Evolutionary conservation across 2,888 invertebrate species (phyloP).

Genomic region (Sminthurinus aureus): DNA sequence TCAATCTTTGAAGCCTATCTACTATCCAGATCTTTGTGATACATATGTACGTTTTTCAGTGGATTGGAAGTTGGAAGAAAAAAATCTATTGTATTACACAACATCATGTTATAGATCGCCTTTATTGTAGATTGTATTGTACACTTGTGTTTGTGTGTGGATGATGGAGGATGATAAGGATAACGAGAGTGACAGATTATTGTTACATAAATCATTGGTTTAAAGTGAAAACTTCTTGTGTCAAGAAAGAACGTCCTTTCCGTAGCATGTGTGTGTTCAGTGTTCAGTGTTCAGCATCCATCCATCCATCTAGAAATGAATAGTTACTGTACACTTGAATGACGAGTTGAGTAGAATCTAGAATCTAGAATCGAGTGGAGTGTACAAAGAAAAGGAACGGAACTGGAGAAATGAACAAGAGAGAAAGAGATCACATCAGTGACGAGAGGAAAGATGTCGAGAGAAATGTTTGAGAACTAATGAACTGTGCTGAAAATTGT

Average conservation of each 20-base stretch:
- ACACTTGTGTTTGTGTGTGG: neutral
- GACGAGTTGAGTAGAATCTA: no score
- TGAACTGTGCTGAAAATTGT: slow-evolving; percentile 22
- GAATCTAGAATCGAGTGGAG: no score
- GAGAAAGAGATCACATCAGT: slow-evolving; percentile 12
- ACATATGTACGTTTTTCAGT: no score
- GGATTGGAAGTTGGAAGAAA: neutral
- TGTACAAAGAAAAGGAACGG: neutral
- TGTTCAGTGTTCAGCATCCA: neutral
- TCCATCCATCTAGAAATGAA: slow-evolving; percentile 23
- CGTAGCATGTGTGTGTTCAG: no score
- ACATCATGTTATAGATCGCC: neutral
- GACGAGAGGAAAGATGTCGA: slow-evolving; percentile 10
- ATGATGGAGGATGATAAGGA: neutral
- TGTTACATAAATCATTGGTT: slow-evolving; percentile 17
- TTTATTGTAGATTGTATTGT: neutral
- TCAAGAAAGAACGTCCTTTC: neutral
- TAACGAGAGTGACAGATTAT: slow-evolving; percentile 12
- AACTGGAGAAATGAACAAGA: neutral
- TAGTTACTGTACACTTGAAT: neutral
- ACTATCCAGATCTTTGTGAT: neutral
- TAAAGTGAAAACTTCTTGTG: slow-evolving; percentile 16
- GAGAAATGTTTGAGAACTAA: slow-evolving; percentile 18
- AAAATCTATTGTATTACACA: no score
- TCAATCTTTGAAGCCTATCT: neutral